Evolutionary conservation across 2,888 invertebrate genomes (phyloP).

Genomic region (Trisateles emortualis): DNA sequence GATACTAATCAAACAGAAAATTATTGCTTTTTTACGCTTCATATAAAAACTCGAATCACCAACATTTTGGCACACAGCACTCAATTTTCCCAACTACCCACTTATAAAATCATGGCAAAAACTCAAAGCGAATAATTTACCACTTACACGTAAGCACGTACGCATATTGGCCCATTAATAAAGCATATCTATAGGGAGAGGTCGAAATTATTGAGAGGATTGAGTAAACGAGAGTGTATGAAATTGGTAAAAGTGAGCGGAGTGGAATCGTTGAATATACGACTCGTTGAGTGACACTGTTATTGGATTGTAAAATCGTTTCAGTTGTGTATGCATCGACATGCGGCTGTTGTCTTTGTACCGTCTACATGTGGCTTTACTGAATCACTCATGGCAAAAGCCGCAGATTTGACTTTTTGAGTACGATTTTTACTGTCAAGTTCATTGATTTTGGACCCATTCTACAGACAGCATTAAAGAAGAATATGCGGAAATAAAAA

Average conservation of each 20-base stretch:
- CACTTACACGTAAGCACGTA: conserved; percentile 41
- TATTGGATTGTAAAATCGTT: conserved; percentile 42
- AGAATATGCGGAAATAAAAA: no score
- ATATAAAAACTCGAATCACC: no score
- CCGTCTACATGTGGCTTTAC: conserved; percentile 2
- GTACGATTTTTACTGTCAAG: no score
- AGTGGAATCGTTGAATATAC: conserved; percentile 30
- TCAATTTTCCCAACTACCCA: background rate
- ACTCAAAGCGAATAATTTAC: conserved; percentile 56
- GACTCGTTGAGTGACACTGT: conserved; percentile 34
- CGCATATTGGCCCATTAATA: conserved; percentile 58
- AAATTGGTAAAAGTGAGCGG: conserved; percentile 54
- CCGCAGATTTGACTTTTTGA: no score
- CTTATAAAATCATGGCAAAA: conserved; percentile 26
- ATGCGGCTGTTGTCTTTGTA: no score
- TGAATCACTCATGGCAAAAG: background rate
- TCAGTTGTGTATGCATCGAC: conserved; percentile 6
- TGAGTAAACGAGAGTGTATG: conserved; percentile 37
- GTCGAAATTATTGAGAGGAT: conserved; percentile 50
- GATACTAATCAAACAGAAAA: no score
- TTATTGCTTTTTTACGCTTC: no score
- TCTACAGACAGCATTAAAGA: no score
- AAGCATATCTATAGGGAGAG: conserved; percentile 60
- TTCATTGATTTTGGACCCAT: no score
- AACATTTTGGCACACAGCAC: background rate